Evolutionary conservation across 2,113 vertebrate species (phyloP), one percentile per base, ranked within the genome.

Genomic region (Siniperca chuatsi): DNA sequence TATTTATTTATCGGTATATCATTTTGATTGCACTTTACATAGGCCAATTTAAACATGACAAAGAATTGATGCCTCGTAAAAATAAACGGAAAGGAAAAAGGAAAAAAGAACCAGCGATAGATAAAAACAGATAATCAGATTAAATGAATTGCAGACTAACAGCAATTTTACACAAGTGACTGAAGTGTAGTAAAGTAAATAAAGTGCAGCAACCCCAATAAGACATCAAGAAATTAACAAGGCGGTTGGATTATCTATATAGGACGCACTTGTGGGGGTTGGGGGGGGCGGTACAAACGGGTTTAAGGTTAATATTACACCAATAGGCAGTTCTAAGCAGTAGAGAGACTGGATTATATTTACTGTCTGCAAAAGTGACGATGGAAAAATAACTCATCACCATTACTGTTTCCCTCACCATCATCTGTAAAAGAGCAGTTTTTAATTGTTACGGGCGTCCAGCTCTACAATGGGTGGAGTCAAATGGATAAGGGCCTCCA

Each of bases 211-310:
- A 65, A 73, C 7, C 29, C 44, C 4, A 1, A 87, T 82, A 84
- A 88, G 6, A 18, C 81, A 84, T 81, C 37, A 58, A 75, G 77
- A 89, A 85, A 85, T 92, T 82, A 85, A 70, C 79, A 81, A 65
- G 15, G 58, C n/a, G 23, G 71, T 35, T 60, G 83, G 84, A 93
- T 91, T 89, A 92, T 79, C 70, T 76, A 71, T 79, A 85, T 55
- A 48, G 67, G 68, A 80, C 21, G 5, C 44, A 71, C 65, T 71
- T 55, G 40, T 81, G 55, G 13, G 5, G 33, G 65, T 52, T 70
- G 67, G 18, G 75, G 57, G 48, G 64, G 25, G 10, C n/a, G 55
- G 68, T 52, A 35, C 44, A 69, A 67, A 68, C 9, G 0, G 44
- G 60, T 87, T 86, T 87, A 73, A 72, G 83, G 78, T 87, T 80